phyloP scores from a whole-genome alignment of 1,140 invertebrate species.

The Geopemphigus sp. region DNA sequence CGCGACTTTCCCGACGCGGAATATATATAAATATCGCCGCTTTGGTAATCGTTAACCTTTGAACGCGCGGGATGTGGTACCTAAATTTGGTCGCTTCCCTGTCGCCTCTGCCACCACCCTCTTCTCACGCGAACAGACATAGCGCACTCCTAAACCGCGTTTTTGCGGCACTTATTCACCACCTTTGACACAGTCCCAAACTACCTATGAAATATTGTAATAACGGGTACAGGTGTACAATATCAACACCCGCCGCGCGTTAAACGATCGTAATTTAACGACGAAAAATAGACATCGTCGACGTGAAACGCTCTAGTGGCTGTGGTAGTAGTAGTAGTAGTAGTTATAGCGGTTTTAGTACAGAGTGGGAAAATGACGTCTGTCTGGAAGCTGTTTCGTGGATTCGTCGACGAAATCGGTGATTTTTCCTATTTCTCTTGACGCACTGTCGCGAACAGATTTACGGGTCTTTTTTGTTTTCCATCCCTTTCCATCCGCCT shows the following conservation, averaged over 20 bases:
- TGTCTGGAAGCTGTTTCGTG: neutral
- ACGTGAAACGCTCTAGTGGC: too few relatives aligned
- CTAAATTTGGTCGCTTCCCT: neutral
- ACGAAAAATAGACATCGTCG: too few relatives aligned
- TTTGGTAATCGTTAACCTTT: conserved; percentile 38
- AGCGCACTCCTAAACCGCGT: neutral
- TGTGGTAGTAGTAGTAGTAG: too few relatives aligned
- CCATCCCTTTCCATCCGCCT: too few relatives aligned
- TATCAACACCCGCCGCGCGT: too few relatives aligned
- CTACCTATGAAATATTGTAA: too few relatives aligned
- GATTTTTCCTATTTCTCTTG: neutral
- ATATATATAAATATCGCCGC: neutral
- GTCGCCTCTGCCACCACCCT: neutral
- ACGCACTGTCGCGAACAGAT: too few relatives aligned
- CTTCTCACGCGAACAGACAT: too few relatives aligned
- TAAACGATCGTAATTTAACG: too few relatives aligned
- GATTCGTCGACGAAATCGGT: neutral
- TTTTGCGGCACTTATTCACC: neutral
- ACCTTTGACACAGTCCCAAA: too few relatives aligned
- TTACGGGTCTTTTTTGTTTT: conserved; percentile 15
- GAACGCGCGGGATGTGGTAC: neutral
- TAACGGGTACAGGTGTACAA: too few relatives aligned
- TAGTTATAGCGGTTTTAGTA: too few relatives aligned
- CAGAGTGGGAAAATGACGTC: neutral
- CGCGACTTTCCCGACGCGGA: neutral